Base-by-base conservation (phyloP, 2,797 vertebrate genomes). In the Rhinoraja longicauda region DNA sequence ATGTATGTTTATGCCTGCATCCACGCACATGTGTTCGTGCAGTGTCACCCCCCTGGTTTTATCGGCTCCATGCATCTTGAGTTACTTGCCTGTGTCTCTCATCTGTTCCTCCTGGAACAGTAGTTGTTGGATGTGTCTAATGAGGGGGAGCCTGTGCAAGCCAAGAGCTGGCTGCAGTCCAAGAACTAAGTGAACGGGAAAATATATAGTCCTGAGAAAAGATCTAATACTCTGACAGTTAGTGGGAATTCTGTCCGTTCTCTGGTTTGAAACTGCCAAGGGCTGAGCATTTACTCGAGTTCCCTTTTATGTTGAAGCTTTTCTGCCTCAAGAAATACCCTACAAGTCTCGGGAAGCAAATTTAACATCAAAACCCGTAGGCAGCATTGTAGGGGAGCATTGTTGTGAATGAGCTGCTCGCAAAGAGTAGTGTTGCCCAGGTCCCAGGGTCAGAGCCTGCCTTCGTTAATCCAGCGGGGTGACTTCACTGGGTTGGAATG, bases 361-460 rank as follows among this genome's bases (percentile, higher is more conserved):
- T 53, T 15, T 26, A 26, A 26, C 19, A 19, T 72, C 21, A 72
- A 1, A n/a, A n/a, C n/a, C n/a, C n/a, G n/a, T n/a, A n/a, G n/a
- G n/a, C n/a, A n/a, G n/a, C n/a, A n/a, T n/a, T n/a, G n/a, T n/a
- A n/a, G n/a, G n/a, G n/a, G n/a, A n/a, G n/a, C n/a, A 53, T 57
- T 92, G 70, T 73, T 57, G 24, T 45, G 24, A n/a, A 53, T 57
- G 90, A 53, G 26, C 2, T 53, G 36, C 72, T 29, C 17, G 21
- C 62, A 70, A 36, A 57, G 39, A 53, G 70, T 72, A 57, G 13
- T 29, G 12, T 29, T 53, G 90, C 73, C 70, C 75, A 70, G 90
- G 90, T 75, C 70, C 29, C 92, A 92, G 90, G 90, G 90, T 92
- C 90, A 92, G 15, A 92, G 70, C 90, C 90, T 13, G 70, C 39